Evolutionary conservation across 2,113 vertebrate genomes (phyloP).

Genomic region (Rhynchomys soricoides): DNA sequence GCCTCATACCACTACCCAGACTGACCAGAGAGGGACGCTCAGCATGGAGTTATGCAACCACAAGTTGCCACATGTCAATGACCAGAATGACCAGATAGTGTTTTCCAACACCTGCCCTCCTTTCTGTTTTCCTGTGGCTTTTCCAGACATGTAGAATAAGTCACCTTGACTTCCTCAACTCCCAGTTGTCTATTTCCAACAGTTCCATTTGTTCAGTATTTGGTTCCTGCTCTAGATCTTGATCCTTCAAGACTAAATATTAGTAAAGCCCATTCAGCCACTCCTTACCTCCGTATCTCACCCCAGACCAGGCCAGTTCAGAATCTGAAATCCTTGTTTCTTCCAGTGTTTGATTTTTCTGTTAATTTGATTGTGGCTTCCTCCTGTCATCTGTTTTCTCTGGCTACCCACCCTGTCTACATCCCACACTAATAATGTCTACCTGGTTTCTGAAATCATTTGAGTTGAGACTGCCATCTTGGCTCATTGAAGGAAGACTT

Average conservation of each 20-base stretch:
- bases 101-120: neutral
- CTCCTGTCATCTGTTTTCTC: neutral
- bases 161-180: neutral
- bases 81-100: neutral
- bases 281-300: neutral
- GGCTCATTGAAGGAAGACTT: neutral
- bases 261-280: neutral
- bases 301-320: neutral
- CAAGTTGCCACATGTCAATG: neutral
- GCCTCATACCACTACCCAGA: neutral
- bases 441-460: neutral
- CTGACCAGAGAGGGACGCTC: neutral
- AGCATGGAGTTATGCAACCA: neutral
- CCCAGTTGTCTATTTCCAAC: neutral
- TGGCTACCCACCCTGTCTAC: neutral
- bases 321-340: neutral
- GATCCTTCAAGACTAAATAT: neutral
- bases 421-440: neutral
- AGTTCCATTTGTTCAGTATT: neutral
- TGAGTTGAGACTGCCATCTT: neutral
- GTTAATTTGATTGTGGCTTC: neutral
- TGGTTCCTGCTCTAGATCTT: neutral
- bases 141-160: neutral
- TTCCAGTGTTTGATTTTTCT: neutral
- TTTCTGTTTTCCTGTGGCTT: neutral